Conservation (phyloP, 2,113 vertebrate genomes). For the Elachura formosa region DNA sequence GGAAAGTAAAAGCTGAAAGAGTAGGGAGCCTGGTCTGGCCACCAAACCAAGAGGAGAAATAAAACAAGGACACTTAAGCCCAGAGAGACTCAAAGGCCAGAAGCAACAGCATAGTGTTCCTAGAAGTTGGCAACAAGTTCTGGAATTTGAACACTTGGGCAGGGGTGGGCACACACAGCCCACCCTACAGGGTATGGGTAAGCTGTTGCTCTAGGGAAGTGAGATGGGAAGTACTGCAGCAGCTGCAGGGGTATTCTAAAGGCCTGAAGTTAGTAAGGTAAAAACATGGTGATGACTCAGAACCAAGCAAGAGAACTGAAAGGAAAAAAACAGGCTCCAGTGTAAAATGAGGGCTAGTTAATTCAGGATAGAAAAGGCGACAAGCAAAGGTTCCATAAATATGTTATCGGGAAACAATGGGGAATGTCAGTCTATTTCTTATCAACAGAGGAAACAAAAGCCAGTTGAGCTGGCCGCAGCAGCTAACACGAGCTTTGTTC, state of each 20-base stretch:
- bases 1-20: background rate
- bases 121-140: background rate
- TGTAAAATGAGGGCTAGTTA: background rate
- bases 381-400: slow-evolving; percentile 20
- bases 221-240: background rate
- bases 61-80: background rate
- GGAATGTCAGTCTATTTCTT: slow-evolving; percentile 8
- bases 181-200: rapidly evolving
- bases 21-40: background rate
- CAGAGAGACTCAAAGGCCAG: background rate
- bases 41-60: background rate
- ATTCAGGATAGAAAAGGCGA: background rate
- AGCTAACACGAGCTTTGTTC: background rate
- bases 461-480: background rate
- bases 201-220: background rate
- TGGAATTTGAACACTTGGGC: background rate
- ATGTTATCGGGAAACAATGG: slow-evolving; percentile 8
- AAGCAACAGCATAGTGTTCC: background rate
- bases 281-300: background rate
- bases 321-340: background rate
- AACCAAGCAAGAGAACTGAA: background rate
- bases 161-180: background rate
- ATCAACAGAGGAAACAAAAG: slow-evolving; percentile 15
- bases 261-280: background rate
- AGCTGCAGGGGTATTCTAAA: background rate